Base-by-base conservation (phyloP, 1,140 invertebrate species). In the Cecropterus lyciades region DNA sequence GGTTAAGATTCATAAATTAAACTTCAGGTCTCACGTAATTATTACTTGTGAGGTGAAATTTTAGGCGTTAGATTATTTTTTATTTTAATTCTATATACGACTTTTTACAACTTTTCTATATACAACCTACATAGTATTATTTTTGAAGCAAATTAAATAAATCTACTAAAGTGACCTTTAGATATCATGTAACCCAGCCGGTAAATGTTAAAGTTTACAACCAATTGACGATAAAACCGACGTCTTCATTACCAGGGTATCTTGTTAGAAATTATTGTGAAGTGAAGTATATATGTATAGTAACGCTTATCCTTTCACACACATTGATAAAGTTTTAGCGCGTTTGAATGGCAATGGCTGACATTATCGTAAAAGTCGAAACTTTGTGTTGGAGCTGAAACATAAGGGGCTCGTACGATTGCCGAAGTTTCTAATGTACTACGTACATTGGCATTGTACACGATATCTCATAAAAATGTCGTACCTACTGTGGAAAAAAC, bases 351-450 rank as follows among this genome's bases (percentile, higher is more conserved):
- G 89, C 87, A 89, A 91, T 84, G 89, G 84, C 86, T 89, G 87
- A 85, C 86, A 91, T 91, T 89, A 91, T 89, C 89, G 89, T 91
- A 91, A 91, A 91, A 91, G 89, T 85, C 71, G 85, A 74, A 87
- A 91, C 85, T 91, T 90, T 87, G 81, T 87, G 81, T 88, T 80
- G 83, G 79, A 85, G 89, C 80, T 85, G 80, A 89, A 91, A 91
- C 89, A 91, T 89, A 89, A 89, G 89, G 87, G 87, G 86, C 83
- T 86, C 85, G 82, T 89, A 89, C 89, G 79, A 91, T 91, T 91
- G 89, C 85, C 83, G 77, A 89, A 91, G 78, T 91, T 91, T 88
- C 72, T 87, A 84, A 87, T 85, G 83, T 89, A 91, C 83, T 82
- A 20, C 81, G 82, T 84, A 85, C 70, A 80, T 73, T 73, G 64